These are phyloP conservation scores for Catharus minimus DNA, from an alignment of 2,113 vertebrate species.

Conservation along the genomic window DNA sequence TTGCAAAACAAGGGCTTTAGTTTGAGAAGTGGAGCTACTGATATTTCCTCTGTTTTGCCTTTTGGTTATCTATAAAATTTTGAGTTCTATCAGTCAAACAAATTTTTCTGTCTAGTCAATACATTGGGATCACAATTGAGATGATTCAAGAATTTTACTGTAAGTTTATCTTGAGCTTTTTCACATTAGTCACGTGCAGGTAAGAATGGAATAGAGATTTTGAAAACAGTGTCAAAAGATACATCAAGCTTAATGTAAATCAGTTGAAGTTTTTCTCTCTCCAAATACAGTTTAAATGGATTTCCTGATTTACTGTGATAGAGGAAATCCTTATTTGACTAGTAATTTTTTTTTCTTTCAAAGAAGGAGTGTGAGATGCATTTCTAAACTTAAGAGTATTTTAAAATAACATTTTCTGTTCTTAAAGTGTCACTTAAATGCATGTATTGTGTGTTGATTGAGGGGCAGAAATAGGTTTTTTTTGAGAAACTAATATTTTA, in stretches of 20 bases:
- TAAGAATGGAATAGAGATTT: not conserved
- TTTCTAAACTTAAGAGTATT: slow-evolving; percentile 76
- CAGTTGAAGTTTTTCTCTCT: not conserved
- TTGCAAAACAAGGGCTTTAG: not conserved
- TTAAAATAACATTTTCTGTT: slow-evolving; percentile 75
- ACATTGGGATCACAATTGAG: not conserved
- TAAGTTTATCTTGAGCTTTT: slow-evolving; percentile 26
- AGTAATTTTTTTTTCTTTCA: not conserved
- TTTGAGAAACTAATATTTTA: slow-evolving; percentile 62
- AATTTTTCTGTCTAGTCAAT: not conserved
- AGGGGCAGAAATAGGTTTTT: slow-evolving; percentile 56
- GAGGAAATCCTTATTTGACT: slow-evolving; percentile 61
- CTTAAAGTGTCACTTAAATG: slow-evolving; percentile 76
- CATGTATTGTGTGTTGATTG: slow-evolving; percentile 74
- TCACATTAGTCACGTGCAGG: not conserved
- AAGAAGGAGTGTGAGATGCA: slow-evolving; percentile 48
- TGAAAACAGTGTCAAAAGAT: slow-evolving; percentile 7
- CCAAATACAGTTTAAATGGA: slow-evolving; percentile 16
- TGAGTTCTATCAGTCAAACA: not conserved
- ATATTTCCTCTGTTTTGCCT: not conserved
- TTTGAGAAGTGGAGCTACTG: not conserved
- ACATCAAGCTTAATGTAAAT: not conserved
- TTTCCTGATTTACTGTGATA: slow-evolving; percentile 19
- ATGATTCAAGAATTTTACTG: not conserved
- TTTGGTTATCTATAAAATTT: not conserved